Evolutionary conservation across 2,888 invertebrate genomes (phyloP).

Genomic region (Aphidius colemani): DNA sequence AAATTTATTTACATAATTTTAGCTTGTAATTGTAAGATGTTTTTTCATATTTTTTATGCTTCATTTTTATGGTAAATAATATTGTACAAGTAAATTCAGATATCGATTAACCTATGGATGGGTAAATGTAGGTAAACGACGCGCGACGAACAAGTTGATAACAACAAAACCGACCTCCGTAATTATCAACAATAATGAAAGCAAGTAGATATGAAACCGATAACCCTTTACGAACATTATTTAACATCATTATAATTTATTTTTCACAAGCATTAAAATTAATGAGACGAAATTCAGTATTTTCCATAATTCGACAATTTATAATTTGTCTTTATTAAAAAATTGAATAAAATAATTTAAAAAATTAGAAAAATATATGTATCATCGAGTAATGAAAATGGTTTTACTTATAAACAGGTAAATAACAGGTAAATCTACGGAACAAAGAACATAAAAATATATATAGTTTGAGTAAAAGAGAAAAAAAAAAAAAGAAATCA

Average conservation of each 20-base stretch:
- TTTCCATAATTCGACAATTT: no score
- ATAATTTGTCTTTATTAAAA: no score
- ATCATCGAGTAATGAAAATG: no score
- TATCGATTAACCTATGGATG: conserved; percentile 19
- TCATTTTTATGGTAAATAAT: background rate
- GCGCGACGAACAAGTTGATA: conserved; percentile 15
- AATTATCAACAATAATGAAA: conserved; percentile 14
- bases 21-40: no score
- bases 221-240: no score
- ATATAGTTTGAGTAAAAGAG: background rate
- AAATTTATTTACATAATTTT: no score
- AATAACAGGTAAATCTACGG: background rate
- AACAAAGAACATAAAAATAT: conserved; percentile 8
- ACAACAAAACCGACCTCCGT: conserved; percentile 9
- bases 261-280: no score
- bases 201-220: conserved; percentile 10
- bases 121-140: conserved; percentile 10
- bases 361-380: no score
- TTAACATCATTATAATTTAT: no score
- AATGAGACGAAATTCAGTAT: no score
- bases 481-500: conserved; percentile 1
- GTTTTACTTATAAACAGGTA: no score
- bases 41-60: background rate
- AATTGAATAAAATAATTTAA: no score
- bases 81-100: conserved; percentile 13